Percentiles rank a stretch among this genome's conserved stretches.
Conservation (phyloP, 2,113 vertebrate species). For the Myotis yumanensis region DNA sequence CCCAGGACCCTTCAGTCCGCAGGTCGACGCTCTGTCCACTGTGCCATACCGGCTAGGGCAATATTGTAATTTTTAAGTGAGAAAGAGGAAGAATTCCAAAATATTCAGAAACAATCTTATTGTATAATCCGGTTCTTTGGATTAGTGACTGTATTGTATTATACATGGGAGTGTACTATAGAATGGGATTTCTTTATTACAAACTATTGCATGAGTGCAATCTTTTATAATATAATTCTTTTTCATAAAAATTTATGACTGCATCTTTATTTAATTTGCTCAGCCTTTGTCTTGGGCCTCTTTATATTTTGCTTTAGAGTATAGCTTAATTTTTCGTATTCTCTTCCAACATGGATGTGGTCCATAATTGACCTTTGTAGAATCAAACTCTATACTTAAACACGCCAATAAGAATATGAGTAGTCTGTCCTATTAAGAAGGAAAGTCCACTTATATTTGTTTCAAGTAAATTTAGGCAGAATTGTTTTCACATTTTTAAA, state of each 20-base stretch:
- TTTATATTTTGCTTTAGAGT: slow-evolving; percentile 27
- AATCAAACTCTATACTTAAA: not conserved
- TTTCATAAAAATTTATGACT: not conserved
- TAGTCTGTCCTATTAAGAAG: not conserved
- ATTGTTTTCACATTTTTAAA: not conserved
- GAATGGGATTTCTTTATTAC: not conserved
- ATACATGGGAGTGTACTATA: not conserved
- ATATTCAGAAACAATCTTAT: not conserved
- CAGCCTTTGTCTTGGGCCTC: not conserved
- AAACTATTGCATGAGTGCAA: not conserved
- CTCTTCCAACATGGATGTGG: not conserved
- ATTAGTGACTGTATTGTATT: not conserved
- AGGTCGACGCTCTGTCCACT: too few species aligned
- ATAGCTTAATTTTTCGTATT: not conserved
- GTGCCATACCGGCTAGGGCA: too few species aligned
- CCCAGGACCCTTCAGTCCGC: too few species aligned
- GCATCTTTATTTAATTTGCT: not conserved
- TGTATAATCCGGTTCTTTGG: not conserved
- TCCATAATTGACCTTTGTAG: not conserved
- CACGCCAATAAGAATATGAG: not conserved
- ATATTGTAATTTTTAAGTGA: not conserved
- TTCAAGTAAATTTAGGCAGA: slow-evolving; percentile 29
- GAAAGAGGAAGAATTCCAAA: not conserved
- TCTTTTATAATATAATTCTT: not conserved
- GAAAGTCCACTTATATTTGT: not conserved